phyloP scores from a whole-genome alignment of 2,888 invertebrate genomes.

The Drosophila emarginata region DNA sequence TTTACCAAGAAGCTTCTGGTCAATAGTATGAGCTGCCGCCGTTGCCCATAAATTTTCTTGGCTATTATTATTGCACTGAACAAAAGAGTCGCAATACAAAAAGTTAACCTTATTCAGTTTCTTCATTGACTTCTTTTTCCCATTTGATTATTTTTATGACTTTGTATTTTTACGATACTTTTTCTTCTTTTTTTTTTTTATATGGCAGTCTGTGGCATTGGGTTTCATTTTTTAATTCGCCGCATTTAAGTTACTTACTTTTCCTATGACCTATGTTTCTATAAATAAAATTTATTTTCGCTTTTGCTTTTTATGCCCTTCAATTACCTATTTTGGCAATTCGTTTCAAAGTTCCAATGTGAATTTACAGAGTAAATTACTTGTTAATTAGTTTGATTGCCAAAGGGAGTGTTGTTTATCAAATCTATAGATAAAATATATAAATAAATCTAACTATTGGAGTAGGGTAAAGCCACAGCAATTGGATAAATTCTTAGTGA shows the following conservation, averaged over 20 bases:
- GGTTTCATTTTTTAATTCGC: slow-evolving; percentile 6
- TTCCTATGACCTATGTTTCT: not conserved
- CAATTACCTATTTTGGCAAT: slow-evolving; percentile 4
- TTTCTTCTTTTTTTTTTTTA: slow-evolving; percentile 39
- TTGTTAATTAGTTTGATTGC: slow-evolving; percentile 63
- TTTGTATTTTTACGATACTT: slow-evolving; percentile 57
- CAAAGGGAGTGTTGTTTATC: slow-evolving; percentile 14
- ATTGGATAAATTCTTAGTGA: too few relatives aligned
- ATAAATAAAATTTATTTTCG: not conserved
- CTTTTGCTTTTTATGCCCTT: slow-evolving; percentile 7
- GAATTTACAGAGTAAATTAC: slow-evolving; percentile 60
- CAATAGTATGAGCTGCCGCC: slow-evolving; percentile 37
- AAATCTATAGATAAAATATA: too few relatives aligned
- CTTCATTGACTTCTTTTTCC: slow-evolving; percentile 23
- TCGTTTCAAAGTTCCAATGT: slow-evolving; percentile 36
- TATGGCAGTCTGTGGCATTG: not conserved
- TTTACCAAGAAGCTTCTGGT: slow-evolving; percentile 35
- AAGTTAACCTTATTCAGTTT: slow-evolving; percentile 27
- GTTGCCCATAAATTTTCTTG: slow-evolving; percentile 37
- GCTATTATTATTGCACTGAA: slow-evolving; percentile 56
- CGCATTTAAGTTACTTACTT: not conserved
- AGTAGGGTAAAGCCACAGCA: too few relatives aligned
- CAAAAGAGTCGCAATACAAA: slow-evolving; percentile 9
- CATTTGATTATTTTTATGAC: slow-evolving; percentile 64
- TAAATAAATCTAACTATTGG: too few relatives aligned